Evolutionary conservation across 2,113 vertebrate species (phyloP).

Genomic region (Ifrita kowaldi): DNA sequence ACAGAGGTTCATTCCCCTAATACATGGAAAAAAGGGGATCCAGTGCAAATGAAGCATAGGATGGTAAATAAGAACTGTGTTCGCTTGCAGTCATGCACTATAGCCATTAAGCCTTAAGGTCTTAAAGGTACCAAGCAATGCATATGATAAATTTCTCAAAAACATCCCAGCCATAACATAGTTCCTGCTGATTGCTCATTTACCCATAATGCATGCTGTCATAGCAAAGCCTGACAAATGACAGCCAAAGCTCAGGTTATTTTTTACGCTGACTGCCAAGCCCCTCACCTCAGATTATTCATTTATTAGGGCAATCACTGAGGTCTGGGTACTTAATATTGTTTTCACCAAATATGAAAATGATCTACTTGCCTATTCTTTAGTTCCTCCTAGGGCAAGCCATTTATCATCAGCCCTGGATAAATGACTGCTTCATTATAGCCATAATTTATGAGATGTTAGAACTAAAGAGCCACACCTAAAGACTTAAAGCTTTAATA

Average conservation of each 20-base stretch:
- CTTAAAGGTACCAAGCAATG: constrained; percentile 84
- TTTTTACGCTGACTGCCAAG: constrained; percentile 87
- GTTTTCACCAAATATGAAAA: constrained; percentile 93
- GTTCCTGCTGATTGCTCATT: constrained; percentile 89
- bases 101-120: constrained; percentile 83
- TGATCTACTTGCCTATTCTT: constrained; percentile 88
- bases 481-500: constrained; percentile 86
- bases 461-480: constrained; percentile 85
- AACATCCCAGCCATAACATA: constrained; percentile 87
- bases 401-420: constrained; percentile 85
- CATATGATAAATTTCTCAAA: constrained; percentile 85
- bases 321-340: constrained; percentile 86
- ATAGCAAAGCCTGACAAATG: constrained; percentile 89
- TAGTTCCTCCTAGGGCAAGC: constrained; percentile 84
- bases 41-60: constrained; percentile 78
- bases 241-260: constrained; percentile 84
- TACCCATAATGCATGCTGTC: constrained; percentile 89
- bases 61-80: constrained; percentile 79
- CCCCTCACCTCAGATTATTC: constrained; percentile 88
- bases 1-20: constrained; percentile 53
- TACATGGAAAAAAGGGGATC: constrained; percentile 58
- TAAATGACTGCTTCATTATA: constrained; percentile 90
- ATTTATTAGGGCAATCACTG: constrained; percentile 87
- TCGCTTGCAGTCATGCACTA: constrained; percentile 81
- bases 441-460: constrained; percentile 86